Conservation (phyloP, 2,888 invertebrate species). For the Cryptocephalus primarius region DNA sequence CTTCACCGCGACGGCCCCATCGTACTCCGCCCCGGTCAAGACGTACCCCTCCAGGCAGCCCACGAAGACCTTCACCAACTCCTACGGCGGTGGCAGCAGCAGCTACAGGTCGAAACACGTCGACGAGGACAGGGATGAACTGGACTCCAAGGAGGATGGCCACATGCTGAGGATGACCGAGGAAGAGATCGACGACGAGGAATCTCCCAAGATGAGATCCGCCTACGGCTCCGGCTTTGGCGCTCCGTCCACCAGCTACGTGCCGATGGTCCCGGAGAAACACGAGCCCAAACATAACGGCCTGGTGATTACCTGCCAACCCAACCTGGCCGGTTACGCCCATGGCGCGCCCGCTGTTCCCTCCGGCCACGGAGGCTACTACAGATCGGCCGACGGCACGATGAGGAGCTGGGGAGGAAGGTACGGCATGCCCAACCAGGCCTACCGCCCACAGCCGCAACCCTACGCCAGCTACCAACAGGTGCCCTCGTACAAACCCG, state of each 20-base stretch:
- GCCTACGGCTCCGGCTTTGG: conserved; percentile 3
- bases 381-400: conserved; percentile 12
- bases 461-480: conserved; percentile 5
- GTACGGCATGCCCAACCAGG: conserved; percentile 8
- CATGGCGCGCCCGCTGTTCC: conserved; percentile 11
- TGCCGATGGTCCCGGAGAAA: conserved; percentile 8
- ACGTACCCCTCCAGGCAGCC: not conserved
- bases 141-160: conserved; percentile 2
- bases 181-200: conserved; percentile 4
- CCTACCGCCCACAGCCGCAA: conserved; percentile 9
- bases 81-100: conserved; percentile 4
- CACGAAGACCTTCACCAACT: not conserved
- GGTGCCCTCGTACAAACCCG: not conserved
- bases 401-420: conserved; percentile 3
- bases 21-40: not conserved
- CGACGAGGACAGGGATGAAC: not conserved
- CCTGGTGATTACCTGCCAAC: conserved; percentile 36
- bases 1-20: conserved; percentile 6
- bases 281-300: conserved; percentile 24
- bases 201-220: conserved; percentile 3
- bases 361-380: conserved; percentile 1
- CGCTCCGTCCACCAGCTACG: not conserved
- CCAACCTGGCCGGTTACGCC: conserved; percentile 33
- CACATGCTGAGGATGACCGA: conserved; percentile 5
- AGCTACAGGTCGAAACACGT: conserved; percentile 9